phyloP scores from a whole-genome alignment of 1,140 invertebrate genomes.

The Cardiocondyla obscurior region DNA sequence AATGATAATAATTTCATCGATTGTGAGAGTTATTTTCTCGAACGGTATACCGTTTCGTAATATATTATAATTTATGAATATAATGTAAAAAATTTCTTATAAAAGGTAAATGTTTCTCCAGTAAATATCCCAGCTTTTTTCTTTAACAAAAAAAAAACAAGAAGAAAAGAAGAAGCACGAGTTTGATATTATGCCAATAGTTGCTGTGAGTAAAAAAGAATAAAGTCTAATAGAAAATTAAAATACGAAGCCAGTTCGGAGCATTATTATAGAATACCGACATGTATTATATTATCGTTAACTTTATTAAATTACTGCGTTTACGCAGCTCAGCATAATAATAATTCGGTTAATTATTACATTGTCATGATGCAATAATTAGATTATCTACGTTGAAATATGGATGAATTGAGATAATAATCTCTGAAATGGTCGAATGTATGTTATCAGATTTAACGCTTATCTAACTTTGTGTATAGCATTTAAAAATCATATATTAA shows the following conservation, averaged over 20 bases:
- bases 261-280: neutral
- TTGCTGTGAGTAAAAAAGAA: neutral
- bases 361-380: constrained; percentile 18
- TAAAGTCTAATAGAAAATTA: neutral
- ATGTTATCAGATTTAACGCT: constrained; percentile 43
- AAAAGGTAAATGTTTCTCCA: neutral
- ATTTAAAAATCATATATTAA: neutral
- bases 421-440: neutral
- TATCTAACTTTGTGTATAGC: constrained; percentile 7
- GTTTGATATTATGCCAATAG: neutral
- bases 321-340: neutral
- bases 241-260: neutral
- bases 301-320: constrained; percentile 42
- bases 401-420: constrained; percentile 18
- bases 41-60: neutral
- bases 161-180: neutral
- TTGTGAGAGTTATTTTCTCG: neutral
- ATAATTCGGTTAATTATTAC: constrained; percentile 53
- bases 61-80: neutral
- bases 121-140: no score
- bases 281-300: constrained; percentile 5
- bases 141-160: no score
- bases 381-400: constrained; percentile 27
- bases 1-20: neutral
- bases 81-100: neutral